These are phyloP conservation scores for Onthophagus sagittarius DNA, from an alignment of 2,888 invertebrate genomes.

Conservation along the genomic window DNA sequence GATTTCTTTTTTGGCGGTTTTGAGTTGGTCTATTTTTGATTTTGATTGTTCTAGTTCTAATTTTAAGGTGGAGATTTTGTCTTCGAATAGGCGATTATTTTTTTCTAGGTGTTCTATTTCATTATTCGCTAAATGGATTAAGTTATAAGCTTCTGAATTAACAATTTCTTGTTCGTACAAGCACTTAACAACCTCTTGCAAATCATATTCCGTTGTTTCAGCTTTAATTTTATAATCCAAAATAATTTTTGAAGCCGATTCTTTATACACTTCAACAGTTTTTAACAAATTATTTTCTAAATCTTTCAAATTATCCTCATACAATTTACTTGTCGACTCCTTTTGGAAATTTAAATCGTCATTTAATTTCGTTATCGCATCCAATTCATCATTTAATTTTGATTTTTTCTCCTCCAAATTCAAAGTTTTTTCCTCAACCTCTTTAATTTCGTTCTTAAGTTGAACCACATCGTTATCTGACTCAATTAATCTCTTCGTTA, in stretches of 20 bases:
- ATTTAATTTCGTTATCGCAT: conserved; percentile 33
- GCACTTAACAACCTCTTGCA: conserved; percentile 18
- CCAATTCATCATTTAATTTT: conserved; percentile 36
- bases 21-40: not conserved
- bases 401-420: conserved; percentile 40
- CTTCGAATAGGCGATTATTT: conserved; percentile 6
- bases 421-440: conserved; percentile 39
- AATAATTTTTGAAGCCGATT: conserved; percentile 19
- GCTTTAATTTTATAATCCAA: conserved; percentile 23
- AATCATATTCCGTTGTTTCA: conserved; percentile 21
- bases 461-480: conserved; percentile 59
- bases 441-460: conserved; percentile 47
- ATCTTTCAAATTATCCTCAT: conserved; percentile 35
- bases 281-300: conserved; percentile 35
- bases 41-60: conserved; percentile 24
- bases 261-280: conserved; percentile 33
- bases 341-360: conserved; percentile 43
- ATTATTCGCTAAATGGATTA: conserved; percentile 11
- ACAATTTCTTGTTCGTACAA: conserved; percentile 20
- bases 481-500: conserved; percentile 55
- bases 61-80: conserved; percentile 15
- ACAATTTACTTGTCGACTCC: conserved; percentile 37
- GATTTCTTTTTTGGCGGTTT: conserved; percentile 3
- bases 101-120: conserved; percentile 21
- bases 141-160: conserved; percentile 19